Evolutionary conservation across 2,113 vertebrate species (phyloP), one percentile per base, ranked within the genome.

Genomic region (Tympanuchus pallidicinctus): DNA sequence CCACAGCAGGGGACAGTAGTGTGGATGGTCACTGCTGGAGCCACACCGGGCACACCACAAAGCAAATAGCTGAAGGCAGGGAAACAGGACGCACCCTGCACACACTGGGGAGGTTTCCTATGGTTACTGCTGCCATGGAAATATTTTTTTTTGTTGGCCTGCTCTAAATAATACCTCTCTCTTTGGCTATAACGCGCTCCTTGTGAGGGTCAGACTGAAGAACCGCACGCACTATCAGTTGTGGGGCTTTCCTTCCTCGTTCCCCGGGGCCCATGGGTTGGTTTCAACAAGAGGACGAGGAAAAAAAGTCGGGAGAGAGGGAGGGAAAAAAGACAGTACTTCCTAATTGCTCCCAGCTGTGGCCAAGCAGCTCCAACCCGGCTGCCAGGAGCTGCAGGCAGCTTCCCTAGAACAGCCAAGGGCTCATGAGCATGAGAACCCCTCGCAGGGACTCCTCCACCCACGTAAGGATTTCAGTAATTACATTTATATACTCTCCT

Each of bases 121-220:
- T 98, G 96, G 97, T 98, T 97, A 98, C 97, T 84, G 98, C 98
- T 98, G 95, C 97, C 92, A 98, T 98, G 97, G 97, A 98, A 97
- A 98, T 98, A 25, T 82, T 92, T 91, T 90, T 90, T 90, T 93
- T 96, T 93, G 90, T 95, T 96, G 94, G 95, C 92, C 91, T 57
- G 89, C 94, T 96, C 96, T 97, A 96, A 96, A 93, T 97, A 95
- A 94, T 95, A 94, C 89, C 93, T 72, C 80, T 90, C 79, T 96
- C 57, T 72, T 54, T 4, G 38, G 75, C 63, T 78, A 69, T 74
- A 81, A 36, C 11, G 43, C 8, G 24, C 78, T 94, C 95, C 94
- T 91, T 38, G 78, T 88, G 81, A 52, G 48, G 82, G 70, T 94
- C 87, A 67, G 66, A 1, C 45, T 45, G 52, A 59, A 59, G 56